These are phyloP conservation scores for Drosophila funebris DNA, from an alignment of 1,140 invertebrate genomes.

Conservation along the genomic window DNA sequence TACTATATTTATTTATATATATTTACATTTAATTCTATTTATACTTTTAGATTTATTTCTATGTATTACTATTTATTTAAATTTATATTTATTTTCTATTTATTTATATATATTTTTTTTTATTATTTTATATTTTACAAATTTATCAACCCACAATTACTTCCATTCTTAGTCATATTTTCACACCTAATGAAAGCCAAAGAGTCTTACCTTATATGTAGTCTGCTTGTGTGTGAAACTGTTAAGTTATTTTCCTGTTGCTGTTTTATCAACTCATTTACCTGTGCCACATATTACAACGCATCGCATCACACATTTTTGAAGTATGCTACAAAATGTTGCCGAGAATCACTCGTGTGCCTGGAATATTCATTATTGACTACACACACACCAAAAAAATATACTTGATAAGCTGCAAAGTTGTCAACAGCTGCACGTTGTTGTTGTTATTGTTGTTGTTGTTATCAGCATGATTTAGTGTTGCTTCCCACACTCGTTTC, in stretches of 20 bases:
- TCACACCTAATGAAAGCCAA: too few species aligned
- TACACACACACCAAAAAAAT: constrained; percentile 36
- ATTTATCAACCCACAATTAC: too few species aligned
- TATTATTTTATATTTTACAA: too few species aligned
- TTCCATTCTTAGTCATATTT: too few species aligned
- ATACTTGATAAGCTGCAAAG: constrained; percentile 41
- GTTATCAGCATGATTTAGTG: constrained; percentile 31
- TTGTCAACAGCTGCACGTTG: constrained; percentile 39
- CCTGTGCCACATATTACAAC: not conserved
- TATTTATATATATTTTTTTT: too few species aligned
- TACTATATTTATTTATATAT: too few species aligned
- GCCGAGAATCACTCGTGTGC: constrained; percentile 5
- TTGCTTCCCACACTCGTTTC: not conserved
- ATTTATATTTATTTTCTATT: too few species aligned
- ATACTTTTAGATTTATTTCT: too few species aligned
- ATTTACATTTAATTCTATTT: too few species aligned
- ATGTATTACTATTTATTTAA: too few species aligned
- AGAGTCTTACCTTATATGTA: not conserved
- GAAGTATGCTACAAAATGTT: constrained; percentile 33
- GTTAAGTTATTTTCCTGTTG: constrained; percentile 1
- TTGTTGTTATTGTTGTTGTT: too few species aligned
- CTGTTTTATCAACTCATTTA: constrained; percentile 11
- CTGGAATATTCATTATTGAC: constrained; percentile 36
- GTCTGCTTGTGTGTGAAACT: not conserved
- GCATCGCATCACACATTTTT: not conserved